Base-by-base conservation (phyloP, 2,888 invertebrate genomes). In the Andrena hattorfiana region DNA sequence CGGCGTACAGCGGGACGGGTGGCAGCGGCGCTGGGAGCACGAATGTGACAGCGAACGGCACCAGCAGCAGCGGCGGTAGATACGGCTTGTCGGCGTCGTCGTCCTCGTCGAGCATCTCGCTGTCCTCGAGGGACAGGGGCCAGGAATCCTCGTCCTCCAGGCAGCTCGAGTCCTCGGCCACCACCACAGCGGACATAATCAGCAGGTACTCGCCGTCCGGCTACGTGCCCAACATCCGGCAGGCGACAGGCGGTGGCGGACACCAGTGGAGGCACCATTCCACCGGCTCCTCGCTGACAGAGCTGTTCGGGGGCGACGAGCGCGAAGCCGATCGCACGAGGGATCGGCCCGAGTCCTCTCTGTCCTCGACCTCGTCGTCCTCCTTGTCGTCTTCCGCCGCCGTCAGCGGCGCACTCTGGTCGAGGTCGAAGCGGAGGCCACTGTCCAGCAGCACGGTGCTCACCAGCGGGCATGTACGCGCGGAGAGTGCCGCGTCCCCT, bases 141-240 rank as follows among this genome's bases (percentile, higher is more conserved):
- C 71, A 62, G 8, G 70, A 80, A 2, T 10, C 64, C 51, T 67
- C 77, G 56, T 59, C 70, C 67, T 56, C 78, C 30, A 85, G 77
- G 10, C 71, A 54, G 23, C 20, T 71, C 60, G 76, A 85, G 16
- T 71, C 35, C 51, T 72, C 51, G 60, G 62, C 63, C 23, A 90
- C 93, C 28, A 94, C 94, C 49, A 94, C 94, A 2, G 94, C 94
- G 0, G 96, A 97, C 48, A 97, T 97, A 84, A 94, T 97, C 83
- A 96, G 96, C 92, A 97, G 97, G 93, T 97, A 97, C 92, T 97
- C 97, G 54, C 97, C 97, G 67, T 95, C 96, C 56, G 96, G 96
- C 92, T 97, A 97, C 93, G 95, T 96, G 91, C 97, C 97, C 82
- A 89, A 94, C 56, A 95, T 95, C 0, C 95, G 95, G 82, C 87